Conservation (phyloP, 2,797 vertebrate species). For the Silurus aristotelis region DNA sequence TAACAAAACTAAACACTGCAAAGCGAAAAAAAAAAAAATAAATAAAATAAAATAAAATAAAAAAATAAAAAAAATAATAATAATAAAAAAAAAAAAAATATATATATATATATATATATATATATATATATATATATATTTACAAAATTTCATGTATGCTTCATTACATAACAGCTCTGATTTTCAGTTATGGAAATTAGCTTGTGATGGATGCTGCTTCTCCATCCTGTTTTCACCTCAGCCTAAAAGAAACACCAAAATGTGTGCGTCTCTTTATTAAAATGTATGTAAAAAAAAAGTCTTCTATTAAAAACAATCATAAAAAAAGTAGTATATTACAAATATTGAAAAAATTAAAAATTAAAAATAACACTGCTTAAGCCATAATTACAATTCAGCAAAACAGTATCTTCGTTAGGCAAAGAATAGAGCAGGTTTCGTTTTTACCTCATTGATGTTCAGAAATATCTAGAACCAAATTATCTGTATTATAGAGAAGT, state of each 20-base stretch:
- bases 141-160: neutral
- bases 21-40: neutral
- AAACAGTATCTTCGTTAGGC: neutral
- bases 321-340: neutral
- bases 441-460: neutral
- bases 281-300: neutral
- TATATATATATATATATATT: no score
- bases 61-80: neutral
- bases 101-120: no score
- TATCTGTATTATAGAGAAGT: neutral
- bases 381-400: neutral
- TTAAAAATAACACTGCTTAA: neutral
- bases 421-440: neutral
- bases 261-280: neutral
- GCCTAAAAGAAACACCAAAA: neutral
- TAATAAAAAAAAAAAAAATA: neutral
- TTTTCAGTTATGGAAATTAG: neutral
- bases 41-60: neutral
- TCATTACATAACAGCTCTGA: neutral
- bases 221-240: neutral
- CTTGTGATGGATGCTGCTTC: neutral
- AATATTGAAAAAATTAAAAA: neutral
- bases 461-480: neutral
- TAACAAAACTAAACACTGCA: neutral
- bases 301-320: no score